Base-by-base conservation (phyloP, 2,797 vertebrate species). In the Sebastes taczanowskii region DNA sequence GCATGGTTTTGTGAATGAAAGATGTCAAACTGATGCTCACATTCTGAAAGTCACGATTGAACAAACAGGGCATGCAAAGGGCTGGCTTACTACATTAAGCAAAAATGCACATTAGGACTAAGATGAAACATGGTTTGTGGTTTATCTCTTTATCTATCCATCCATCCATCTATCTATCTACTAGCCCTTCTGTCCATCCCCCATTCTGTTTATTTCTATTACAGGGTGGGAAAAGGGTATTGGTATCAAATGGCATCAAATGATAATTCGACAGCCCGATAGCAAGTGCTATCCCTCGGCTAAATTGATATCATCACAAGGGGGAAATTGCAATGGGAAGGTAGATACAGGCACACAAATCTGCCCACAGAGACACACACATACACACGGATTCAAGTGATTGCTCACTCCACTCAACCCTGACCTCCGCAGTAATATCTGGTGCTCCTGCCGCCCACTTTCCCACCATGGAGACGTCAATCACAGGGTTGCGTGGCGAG, bases 391-490 rank as follows among this genome's bases (percentile, higher is more conserved):
- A 88, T 71, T 75, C 74, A 83, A 90, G 80, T 84, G 88, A 94
- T 93, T 92, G 85, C 85, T 86, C 90, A 88, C 89, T 89, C 86
- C 27, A 73, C 83, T 91, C 89, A 88, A 93, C 93, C 93, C 88
- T 93, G 93, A 95, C 93, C 94, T 92, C 85, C 14, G 18, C 89
- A 79, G 86, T 93, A 92, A 92, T 92, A 92, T 92, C 87, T 87
- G 77, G 80, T 92, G 82, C 88, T 87, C 83, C 88, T 35, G 74
- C 83, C 46, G 13, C 89, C 91, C 88, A 89, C 89, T 86, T 92
- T 90, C 89, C 78, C 89, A 59, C 87, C 89, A 86, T 77, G 64
- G 86, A 92, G 72, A 92, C n/a, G 92, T 93, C 94, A 94, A 92
- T 95, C 94, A 95, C 66, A 77, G 76, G 81, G 81, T 68, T 84